Base-by-base conservation (phyloP, 2,113 vertebrate genomes). In the Ictidomys tridecemlineatus region DNA sequence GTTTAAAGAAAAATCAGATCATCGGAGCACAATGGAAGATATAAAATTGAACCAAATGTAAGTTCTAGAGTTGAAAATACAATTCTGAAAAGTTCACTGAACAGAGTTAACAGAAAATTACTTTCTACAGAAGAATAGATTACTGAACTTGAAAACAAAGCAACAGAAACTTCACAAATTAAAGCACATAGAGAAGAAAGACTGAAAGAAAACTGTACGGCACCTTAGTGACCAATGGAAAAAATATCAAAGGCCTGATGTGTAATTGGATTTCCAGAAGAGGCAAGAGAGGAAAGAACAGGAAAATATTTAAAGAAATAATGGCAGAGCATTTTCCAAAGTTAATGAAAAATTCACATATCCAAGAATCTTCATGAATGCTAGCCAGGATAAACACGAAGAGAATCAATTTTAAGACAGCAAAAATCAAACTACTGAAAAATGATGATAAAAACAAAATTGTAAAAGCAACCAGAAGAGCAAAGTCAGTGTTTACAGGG, bases 221-320 rank as follows among this genome's bases (percentile, higher is more conserved):
- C 63, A 28, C 24, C 34, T 39, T 61, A 80, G 37, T 72, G 72
- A 79, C 24, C 8, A 30, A 17, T 67, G 70, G 22, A 83, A 56
- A 45, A 77, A 83, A 48, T 17, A 73, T 12, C 67, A 76, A 82
- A 86, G 53, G 10, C 28, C 70, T 65, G 30, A 14, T 0, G 0
- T 91, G 22, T 83, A 67, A 78, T 58, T 73, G 63, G 10, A 91
- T 87, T 93, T 96, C 76, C 58, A 93, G 58, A 65, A 58, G 89
- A 70, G 32, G 20, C 26, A 42, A 24, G 28, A 82, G 26, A 76
- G 37, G 32, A 89, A 88, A 91, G 16, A 73, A 9, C 45, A 93
- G 77, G 37, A 93, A 88, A 45, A 9, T 72, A 83, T 67, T 77
- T 80, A 58, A 85, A 84, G 48, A 85, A 80, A 42, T 83, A 87